Percentiles rank a stretch among this genome's conserved stretches.
Evolutionary conservation across 2,797 vertebrate species (phyloP).

Genomic region (Gorsachius magnificus): DNA sequence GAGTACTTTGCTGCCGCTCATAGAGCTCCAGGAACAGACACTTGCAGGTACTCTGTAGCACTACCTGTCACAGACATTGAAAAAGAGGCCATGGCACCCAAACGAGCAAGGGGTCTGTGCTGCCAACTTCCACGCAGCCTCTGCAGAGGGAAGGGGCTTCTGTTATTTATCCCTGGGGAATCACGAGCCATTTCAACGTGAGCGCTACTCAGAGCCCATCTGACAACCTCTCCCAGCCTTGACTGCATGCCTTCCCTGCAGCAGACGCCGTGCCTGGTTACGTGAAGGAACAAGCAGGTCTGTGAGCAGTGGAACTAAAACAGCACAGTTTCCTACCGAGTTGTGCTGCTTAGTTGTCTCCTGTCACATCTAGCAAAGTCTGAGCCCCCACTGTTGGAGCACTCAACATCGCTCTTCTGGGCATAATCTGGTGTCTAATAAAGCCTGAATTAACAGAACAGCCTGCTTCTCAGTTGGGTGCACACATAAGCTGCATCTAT

Average conservation of each 20-base stretch:
- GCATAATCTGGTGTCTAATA: neutral
- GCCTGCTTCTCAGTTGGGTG: slow-evolving; percentile 46
- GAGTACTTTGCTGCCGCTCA: neutral
- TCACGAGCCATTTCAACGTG: neutral
- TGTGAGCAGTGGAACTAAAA: neutral
- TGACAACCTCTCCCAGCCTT: neutral
- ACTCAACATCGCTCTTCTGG: neutral
- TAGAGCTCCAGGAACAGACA: neutral
- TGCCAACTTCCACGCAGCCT: neutral
- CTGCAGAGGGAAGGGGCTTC: neutral
- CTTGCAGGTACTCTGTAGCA: neutral
- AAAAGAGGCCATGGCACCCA: neutral
- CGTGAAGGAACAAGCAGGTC: neutral
- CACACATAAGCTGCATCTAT: neutral
- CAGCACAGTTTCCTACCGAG: neutral
- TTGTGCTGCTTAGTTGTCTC: neutral
- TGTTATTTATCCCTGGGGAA: neutral
- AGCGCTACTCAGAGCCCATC: neutral
- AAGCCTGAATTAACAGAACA: slow-evolving; percentile 35
- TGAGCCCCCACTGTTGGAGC: neutral
- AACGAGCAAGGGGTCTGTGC: neutral
- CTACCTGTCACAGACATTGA: neutral
- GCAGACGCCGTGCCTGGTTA: neutral
- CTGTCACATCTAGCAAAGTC: neutral
- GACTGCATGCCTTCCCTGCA: neutral